These are phyloP conservation scores for Gymnoscopelus braueri DNA, from an alignment of 2,797 vertebrate species.

Conservation along the genomic window DNA sequence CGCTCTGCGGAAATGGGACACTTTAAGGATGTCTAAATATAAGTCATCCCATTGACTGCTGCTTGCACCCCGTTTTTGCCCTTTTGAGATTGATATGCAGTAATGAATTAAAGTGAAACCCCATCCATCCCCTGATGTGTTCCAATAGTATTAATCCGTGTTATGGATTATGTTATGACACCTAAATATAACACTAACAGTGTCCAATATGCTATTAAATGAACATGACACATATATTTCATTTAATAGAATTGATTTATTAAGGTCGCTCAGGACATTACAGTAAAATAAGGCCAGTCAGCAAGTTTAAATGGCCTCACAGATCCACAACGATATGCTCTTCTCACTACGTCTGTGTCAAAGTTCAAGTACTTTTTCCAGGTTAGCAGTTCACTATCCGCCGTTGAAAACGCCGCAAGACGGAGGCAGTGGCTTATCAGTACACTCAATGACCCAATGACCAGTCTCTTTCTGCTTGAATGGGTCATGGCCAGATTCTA, in stretches of 20 bases:
- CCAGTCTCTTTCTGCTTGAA: slow-evolving; percentile 38
- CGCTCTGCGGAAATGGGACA: slow-evolving; percentile 30
- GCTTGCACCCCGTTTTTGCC: slow-evolving; percentile 48
- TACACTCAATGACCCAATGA: slow-evolving; percentile 32
- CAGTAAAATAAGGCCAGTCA: slow-evolving; percentile 62
- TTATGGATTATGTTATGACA: slow-evolving; percentile 48
- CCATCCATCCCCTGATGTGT: slow-evolving; percentile 61
- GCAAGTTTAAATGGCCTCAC: slow-evolving; percentile 61
- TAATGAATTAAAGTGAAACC: slow-evolving; percentile 64
- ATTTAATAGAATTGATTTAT: slow-evolving; percentile 70
- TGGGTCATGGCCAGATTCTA: slow-evolving; percentile 15
- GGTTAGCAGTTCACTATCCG: slow-evolving; percentile 50
- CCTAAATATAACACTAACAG: slow-evolving; percentile 58
- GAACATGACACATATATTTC: slow-evolving; percentile 72
- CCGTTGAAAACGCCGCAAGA: slow-evolving; percentile 28
- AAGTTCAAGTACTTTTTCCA: slow-evolving; percentile 39
- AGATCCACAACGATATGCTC: slow-evolving; percentile 26
- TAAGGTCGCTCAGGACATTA: slow-evolving; percentile 41
- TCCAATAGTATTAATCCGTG: slow-evolving; percentile 67
- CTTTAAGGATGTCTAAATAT: slow-evolving; percentile 56
- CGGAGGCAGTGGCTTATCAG: slow-evolving; percentile 1
- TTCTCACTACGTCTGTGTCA: slow-evolving; percentile 41
- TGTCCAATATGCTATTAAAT: slow-evolving; percentile 67
- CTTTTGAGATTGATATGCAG: slow-evolving; percentile 54
- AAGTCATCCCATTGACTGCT: slow-evolving; percentile 50